Conservation (phyloP, 2,797 vertebrate species). For the Cynopterus sphinx region DNA sequence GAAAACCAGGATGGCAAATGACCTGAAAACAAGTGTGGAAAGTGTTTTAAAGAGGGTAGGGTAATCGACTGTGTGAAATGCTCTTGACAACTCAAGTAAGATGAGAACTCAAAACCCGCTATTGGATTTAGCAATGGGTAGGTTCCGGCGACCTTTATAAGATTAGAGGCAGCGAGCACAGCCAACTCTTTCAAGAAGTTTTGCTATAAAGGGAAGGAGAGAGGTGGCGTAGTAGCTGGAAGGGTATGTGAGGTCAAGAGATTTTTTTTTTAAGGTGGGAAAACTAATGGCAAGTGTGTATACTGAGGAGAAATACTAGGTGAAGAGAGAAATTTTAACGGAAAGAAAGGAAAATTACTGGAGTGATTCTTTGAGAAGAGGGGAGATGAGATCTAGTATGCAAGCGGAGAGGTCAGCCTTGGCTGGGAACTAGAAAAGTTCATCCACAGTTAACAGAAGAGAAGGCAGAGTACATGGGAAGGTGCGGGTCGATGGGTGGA, state of each 20-base stretch:
- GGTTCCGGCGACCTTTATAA: not conserved
- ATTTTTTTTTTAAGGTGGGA: not conserved
- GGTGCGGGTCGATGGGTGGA: not conserved
- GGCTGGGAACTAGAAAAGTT: not conserved
- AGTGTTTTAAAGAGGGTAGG: not conserved
- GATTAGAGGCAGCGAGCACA: not conserved
- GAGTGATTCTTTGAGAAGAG: not conserved
- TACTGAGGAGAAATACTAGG: not conserved
- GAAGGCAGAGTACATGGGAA: too few relatives aligned
- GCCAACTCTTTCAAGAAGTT: not conserved
- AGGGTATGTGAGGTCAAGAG: not conserved
- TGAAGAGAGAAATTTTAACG: not conserved
- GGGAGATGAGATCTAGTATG: not conserved
- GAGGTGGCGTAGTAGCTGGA: not conserved
- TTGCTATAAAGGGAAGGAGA: not conserved
- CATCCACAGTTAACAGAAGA: too few relatives aligned
- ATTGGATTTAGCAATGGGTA: not conserved
- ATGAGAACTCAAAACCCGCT: not conserved
- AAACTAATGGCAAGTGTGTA: not conserved
- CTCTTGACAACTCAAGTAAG: not conserved
- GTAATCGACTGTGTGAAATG: not conserved
- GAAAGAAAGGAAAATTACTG: not conserved
- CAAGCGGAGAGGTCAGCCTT: not conserved
- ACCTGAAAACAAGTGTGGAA: not conserved
- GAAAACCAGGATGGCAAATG: not conserved